Evolutionary conservation across 2,797 vertebrate species (phyloP), one percentile per base, ranked within the genome.

Genomic region (Darevskia mixta): DNA sequence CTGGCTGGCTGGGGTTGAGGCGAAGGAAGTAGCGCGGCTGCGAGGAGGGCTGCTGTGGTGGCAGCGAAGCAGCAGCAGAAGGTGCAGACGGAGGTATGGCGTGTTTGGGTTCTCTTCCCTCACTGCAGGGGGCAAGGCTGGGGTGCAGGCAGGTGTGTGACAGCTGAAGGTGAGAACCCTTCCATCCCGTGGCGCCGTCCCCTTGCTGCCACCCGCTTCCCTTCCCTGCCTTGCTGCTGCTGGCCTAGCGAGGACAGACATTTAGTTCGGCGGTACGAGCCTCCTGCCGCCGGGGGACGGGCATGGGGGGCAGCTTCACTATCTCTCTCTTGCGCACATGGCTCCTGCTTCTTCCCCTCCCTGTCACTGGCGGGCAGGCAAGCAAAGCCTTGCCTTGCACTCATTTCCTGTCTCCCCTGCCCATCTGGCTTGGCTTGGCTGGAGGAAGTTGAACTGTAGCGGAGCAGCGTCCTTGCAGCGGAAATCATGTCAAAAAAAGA

Each of bases 281-380:
- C 90, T 90, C 90, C 90, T 83, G 90, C 90, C 83, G 86, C 88
- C 90, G 90, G 87, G 91, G 86, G 38, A 38, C 38, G 86, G 27
- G 27, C 91, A 41, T 87, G 90, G 90, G 87, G 72, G 83, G 38
- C 20, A 87, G 85, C 1, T 25, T 27, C 64, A 5, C 64, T 66
- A 35, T 69, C 2, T 23, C 17, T 20, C 29, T 23, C 10, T 29
- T 2, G 35, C 25, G 5, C 49, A 38, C 38, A 38, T 38, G 27
- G 38, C 18, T 4, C 13, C 5, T 15, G 25, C 61, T 7, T 6
- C 15, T 27, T 15, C 10, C 58, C 29, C 49, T 58, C 8, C n/a
- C n/a, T 2, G 38, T 18, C 8, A 10, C n/a, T 25, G 49, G 18
- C 20, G 23, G 75, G 20, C 35, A 43, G 1, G 38, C 38, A 38